These are phyloP conservation scores for Leptothorax acervorum DNA, from an alignment of 2,888 invertebrate genomes.

Conservation along the genomic window DNA sequence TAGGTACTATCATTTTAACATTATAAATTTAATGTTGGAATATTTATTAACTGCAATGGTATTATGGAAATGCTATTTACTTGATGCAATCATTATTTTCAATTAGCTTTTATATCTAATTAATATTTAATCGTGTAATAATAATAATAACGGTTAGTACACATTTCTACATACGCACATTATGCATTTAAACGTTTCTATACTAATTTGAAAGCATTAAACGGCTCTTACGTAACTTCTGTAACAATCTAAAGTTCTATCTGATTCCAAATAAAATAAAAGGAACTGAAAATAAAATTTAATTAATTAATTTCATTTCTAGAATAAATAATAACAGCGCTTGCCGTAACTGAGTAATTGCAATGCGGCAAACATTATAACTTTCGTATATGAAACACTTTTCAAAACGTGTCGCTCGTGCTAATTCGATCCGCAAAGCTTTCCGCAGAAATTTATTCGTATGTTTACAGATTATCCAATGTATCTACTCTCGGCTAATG, in stretches of 20 bases:
- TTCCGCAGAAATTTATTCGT: constrained; percentile 37
- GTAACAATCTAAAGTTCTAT: not conserved
- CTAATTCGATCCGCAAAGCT: constrained; percentile 10
- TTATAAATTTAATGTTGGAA: constrained; percentile 19
- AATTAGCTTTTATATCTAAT: constrained; percentile 34
- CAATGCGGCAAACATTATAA: not conserved
- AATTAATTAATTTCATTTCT: constrained; percentile 28
- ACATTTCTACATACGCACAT: not conserved
- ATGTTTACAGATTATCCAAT: constrained; percentile 16
- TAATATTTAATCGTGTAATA: constrained; percentile 27
- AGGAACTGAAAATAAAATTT: not conserved
- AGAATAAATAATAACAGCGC: not conserved
- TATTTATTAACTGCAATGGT: not conserved
- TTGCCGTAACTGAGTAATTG: not conserved
- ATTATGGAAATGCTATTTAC: constrained; percentile 21
- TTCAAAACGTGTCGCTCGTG: constrained; percentile 6
- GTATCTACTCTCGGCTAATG: constrained; percentile 34
- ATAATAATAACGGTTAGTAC: not conserved
- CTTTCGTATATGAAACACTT: not conserved
- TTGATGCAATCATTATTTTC: constrained; percentile 28
- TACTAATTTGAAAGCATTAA: not conserved
- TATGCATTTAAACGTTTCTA: not conserved
- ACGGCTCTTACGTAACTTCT: not conserved
- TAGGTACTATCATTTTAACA: constrained; percentile 21
- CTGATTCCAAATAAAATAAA: not conserved